Evolutionary conservation across 23 tunicate species (phyloP), one percentile per base, ranked within the genome.

Genomic region (Botrylloides violaceus): DNA sequence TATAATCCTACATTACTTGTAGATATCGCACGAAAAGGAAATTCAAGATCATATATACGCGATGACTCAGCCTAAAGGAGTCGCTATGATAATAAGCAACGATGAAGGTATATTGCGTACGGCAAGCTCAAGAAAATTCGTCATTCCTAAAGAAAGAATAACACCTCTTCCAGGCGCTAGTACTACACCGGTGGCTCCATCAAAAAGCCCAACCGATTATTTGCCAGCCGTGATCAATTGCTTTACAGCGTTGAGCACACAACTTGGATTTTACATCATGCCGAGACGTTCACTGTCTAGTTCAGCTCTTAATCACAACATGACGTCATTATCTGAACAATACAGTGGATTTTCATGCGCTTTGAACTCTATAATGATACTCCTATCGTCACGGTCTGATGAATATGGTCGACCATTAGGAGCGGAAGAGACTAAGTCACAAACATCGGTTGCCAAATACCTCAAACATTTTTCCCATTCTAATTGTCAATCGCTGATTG

Each of bases 51-150:
- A 76, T 12, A 84, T 84, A 4, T 87, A 87, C 68, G 62, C 38
- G 31, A 87, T 87, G 86, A 62, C 75, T 0, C 95, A 87, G 76
- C 95, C 95, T 4, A 87, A 87, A 63, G 95, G 95, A 9, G 95
- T 87, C 18, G 95, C 95, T 20, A 80, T 87, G 95, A 59, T 87
- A 20, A 76, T 87, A n/a, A 50, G 64, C 59, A 87, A 87, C 63
- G 72, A 87, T 32, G 80, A 74, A 77, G 1, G 22, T 37, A 43
- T 32, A 43, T 20, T 23, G 37, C 28, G 21, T 26, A 29, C 19
- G 1, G 56, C 74, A 19, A 37, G 23, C 12, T 19, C 58, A 5
- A 35, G 29, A 0, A 1, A 0, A 23, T 5, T 20, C 24, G 7
- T 9, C 33, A 28, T 4, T 4, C 4, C 7, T 21, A 28, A 4